Conservation (phyloP, 2,888 invertebrate species). For the Orchestes rusci region DNA sequence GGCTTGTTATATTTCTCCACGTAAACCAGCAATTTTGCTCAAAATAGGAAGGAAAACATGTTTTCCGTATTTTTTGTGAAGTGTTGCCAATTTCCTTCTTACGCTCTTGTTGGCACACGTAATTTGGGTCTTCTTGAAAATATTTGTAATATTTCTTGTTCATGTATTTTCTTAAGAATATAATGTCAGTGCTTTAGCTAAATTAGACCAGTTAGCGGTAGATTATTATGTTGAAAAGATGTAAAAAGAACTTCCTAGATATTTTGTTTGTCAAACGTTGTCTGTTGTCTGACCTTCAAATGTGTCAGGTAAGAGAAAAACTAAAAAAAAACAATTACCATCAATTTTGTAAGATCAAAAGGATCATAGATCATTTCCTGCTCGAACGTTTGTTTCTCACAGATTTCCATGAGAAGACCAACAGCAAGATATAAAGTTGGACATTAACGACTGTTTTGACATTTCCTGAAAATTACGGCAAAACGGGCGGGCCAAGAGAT, state of each 20-base stretch:
- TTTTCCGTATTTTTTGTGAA: not conserved
- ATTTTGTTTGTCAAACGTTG: no score
- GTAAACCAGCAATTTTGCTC: conserved; percentile 13
- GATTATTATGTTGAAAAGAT: no score
- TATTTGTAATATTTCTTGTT: conserved; percentile 4
- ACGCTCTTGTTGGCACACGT: conserved; percentile 8
- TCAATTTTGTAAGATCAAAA: no score
- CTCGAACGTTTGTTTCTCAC: no score
- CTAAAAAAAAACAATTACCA: no score
- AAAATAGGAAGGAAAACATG: not conserved
- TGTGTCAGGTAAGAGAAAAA: no score
- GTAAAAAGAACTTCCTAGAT: no score
- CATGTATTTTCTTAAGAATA: no score
- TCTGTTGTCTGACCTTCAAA: no score
- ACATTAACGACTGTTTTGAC: conserved; percentile 11
- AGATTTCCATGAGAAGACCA: not conserved
- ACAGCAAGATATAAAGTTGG: conserved; percentile 15
- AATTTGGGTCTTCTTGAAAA: conserved; percentile 5
- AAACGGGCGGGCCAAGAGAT: conserved; percentile 15
- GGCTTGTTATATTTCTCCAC: conserved; percentile 11
- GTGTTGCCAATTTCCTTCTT: conserved; percentile 9
- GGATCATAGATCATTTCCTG: no score
- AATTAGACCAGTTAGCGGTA: no score
- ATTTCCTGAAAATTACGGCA: conserved; percentile 12
- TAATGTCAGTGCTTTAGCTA: no score